phyloP scores from a whole-genome alignment of 2,113 vertebrate species.

The Tapirus terrestris region DNA sequence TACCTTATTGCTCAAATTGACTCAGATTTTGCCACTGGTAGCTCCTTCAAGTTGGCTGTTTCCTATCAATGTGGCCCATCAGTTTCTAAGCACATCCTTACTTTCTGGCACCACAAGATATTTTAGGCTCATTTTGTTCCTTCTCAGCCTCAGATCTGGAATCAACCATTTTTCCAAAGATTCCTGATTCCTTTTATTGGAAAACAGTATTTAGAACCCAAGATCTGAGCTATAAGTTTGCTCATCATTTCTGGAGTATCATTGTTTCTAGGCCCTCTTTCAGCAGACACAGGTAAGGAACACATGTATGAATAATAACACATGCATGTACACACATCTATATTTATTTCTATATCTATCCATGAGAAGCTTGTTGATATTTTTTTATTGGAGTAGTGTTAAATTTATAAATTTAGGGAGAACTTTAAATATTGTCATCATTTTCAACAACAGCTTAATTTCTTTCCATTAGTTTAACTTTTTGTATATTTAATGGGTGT shows the following conservation, averaged over 20 bases:
- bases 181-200: background rate
- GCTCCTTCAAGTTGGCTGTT: background rate
- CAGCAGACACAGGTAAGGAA: background rate
- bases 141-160: background rate
- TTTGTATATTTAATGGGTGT: background rate
- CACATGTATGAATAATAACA: background rate
- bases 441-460: background rate
- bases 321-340: background rate
- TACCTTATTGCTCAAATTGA: background rate
- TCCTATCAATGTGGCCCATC: background rate
- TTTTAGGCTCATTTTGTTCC: background rate
- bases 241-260: background rate
- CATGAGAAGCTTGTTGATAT: background rate
- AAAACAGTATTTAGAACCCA: background rate
- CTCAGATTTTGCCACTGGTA: background rate
- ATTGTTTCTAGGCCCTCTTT: background rate
- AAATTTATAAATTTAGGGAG: background rate
- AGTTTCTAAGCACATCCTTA: background rate
- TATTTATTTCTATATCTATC: background rate
- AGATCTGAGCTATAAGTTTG: background rate
- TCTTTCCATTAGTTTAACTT: background rate
- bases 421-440: background rate
- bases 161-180: background rate
- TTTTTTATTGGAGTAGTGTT: background rate
- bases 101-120: background rate